Conservation (phyloP, 2,797 vertebrate species). For the Brachymystax lenok region DNA sequence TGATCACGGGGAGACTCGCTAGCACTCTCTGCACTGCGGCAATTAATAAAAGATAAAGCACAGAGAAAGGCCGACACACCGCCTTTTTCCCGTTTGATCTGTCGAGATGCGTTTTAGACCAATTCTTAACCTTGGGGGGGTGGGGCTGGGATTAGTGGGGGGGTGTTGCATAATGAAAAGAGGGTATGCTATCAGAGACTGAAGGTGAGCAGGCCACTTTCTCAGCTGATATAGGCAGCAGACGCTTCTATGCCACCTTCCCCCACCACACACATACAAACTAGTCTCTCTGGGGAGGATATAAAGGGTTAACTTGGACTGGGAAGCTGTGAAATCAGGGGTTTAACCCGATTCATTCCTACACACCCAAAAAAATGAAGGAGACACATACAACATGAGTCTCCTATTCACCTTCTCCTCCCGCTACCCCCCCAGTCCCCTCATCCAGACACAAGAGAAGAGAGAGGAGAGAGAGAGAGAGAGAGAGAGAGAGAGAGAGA, state of each 20-base stretch:
- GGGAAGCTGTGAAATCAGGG: constrained; percentile 51
- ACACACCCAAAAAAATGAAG: constrained; percentile 35
- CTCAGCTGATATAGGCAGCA: constrained; percentile 39
- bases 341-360: constrained; percentile 32
- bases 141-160: constrained; percentile 54
- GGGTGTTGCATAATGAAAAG: constrained; percentile 76
- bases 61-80: constrained; percentile 63
- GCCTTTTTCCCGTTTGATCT: constrained; percentile 54
- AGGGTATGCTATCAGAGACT: constrained; percentile 57
- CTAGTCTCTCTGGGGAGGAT: constrained; percentile 55
- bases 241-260: neutral
- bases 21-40: constrained; percentile 64
- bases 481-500: constrained; percentile 21
- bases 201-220: constrained; percentile 43
- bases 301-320: constrained; percentile 64
- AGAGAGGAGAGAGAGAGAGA: constrained; percentile 14
- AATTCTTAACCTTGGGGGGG: constrained; percentile 64
- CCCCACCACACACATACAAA: constrained; percentile 17
- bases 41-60: constrained; percentile 79
- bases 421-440: neutral
- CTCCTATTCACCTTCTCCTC: neutral
- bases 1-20: constrained; percentile 70
- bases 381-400: constrained; percentile 15
- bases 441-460: constrained; percentile 13
- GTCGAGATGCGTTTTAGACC: constrained; percentile 69